A percentile compares a stretch with the other conserved stretches of the same genome.
These are phyloP conservation scores for Sinodicranocentrus sp. DNA, from an alignment of 2,888 invertebrate genomes.

Conservation along the genomic window DNA sequence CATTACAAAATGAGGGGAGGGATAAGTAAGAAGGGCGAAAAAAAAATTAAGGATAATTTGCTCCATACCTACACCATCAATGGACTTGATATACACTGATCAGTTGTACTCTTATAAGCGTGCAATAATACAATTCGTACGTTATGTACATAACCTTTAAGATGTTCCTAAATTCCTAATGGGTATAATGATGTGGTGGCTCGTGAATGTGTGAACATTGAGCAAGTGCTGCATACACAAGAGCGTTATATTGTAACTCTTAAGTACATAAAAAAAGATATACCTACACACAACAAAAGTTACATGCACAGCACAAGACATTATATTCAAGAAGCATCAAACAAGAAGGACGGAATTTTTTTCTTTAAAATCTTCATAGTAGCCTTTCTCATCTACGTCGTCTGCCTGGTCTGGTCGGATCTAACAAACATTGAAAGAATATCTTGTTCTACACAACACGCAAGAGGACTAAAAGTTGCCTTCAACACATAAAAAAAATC, in stretches of 20 bases:
- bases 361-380: too few relatives aligned
- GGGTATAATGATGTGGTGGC: slow-evolving; percentile 48
- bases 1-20: background rate
- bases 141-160: slow-evolving; percentile 18
- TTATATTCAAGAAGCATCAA: too few relatives aligned
- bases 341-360: slow-evolving; percentile 18
- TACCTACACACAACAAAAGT: slow-evolving; percentile 1
- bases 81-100: too few relatives aligned
- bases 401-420: too few relatives aligned
- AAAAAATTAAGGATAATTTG: background rate
- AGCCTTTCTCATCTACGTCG: too few relatives aligned
- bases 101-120: too few relatives aligned
- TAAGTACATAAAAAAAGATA: too few relatives aligned
- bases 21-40: too few relatives aligned
- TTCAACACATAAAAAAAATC: background rate
- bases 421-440: too few relatives aligned
- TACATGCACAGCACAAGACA: too few relatives aligned
- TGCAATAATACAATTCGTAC: slow-evolving; percentile 4
- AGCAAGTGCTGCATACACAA: slow-evolving; percentile 31
- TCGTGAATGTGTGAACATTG: slow-evolving; percentile 65
- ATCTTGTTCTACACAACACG: background rate
- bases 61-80: too few relatives aligned
- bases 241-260: too few relatives aligned
- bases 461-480: slow-evolving; percentile 8
- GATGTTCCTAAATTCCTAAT: slow-evolving; percentile 42